Evolutionary conservation across 1,140 invertebrate species (phyloP).

Genomic region (Venturia canescens): DNA sequence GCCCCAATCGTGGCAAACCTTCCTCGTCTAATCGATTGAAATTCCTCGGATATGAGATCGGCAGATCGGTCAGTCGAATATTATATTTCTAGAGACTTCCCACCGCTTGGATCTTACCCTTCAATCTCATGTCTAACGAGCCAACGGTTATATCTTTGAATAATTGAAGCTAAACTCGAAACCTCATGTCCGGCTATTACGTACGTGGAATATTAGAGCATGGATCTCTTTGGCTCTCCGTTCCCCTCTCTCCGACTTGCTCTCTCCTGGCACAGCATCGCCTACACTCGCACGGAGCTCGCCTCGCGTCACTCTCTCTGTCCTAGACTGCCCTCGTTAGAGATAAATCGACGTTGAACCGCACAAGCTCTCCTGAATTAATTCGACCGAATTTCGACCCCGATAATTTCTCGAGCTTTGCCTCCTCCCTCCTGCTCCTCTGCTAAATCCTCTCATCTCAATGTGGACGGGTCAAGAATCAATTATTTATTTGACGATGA

Average conservation of each 20-base stretch:
- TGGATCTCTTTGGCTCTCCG: constrained; percentile 45
- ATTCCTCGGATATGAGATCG: constrained; percentile 45
- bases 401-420: constrained; percentile 41
- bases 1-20: neutral
- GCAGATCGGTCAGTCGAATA: constrained; percentile 22
- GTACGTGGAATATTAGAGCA: constrained; percentile 72
- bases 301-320: constrained; percentile 7
- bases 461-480: constrained; percentile 6
- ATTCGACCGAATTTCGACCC: constrained; percentile 35
- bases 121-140: constrained; percentile 67
- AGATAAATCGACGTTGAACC: constrained; percentile 43
- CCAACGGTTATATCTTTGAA: constrained; percentile 68
- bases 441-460: neutral
- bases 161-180: constrained; percentile 71
- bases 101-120: constrained; percentile 62
- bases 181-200: constrained; percentile 73
- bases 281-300: neutral
- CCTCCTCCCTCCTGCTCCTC: neutral
- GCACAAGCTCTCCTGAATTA: constrained; percentile 38
- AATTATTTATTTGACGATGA: constrained; percentile 32
- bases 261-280: neutral
- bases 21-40: constrained; percentile 28
- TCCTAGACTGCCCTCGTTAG: constrained; percentile 36
- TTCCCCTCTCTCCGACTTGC: neutral
- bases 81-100: constrained; percentile 2